Evolutionary conservation across 2,888 invertebrate genomes (phyloP), one percentile per base, ranked within the genome.

Genomic region (Apamea epomidion): DNA sequence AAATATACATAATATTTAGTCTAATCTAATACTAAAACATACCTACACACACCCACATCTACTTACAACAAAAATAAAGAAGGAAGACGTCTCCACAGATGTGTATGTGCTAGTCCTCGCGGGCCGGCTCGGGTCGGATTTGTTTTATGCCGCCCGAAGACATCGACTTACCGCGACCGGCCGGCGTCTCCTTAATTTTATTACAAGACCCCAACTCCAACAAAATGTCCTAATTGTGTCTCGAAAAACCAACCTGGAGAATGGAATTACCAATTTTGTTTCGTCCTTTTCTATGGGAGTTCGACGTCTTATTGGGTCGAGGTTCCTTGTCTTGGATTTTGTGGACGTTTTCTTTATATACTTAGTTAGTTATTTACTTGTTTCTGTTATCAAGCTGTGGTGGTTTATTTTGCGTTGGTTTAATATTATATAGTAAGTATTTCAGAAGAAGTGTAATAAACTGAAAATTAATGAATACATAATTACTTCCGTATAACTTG

Each of bases 131-230:
- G 89, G 91, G 88, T 91, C 93, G 96, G 96, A 96, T 97, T 96
- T 97, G 96, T 97, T 96, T 97, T 96, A 96, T 95, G 95, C 94
- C 93, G 94, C 91, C 92, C 94, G 93, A 95, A 95, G 95, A 95
- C 95, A 93, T 93, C 95, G 96, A 95, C 96, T 95, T 94, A 95
- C 95, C 93, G 94, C 93, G 94, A 93, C 94, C 92, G 93, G 92
- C 93, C 94, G 93, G 94, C 95, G 94, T 94, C 95, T 96, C 94
- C 96, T 96, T 97, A 97, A 97, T 97, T 97, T 97, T 97, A 97
- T 97, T 97, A 97, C 96, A 93, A 91, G 93, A 93, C 93, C 94
- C 94, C 93, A 92, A 94, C 94, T 95, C 87, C 88, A 93, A 95
- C 95, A 94, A 94, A 94, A 94, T 92, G 92, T 94, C 94, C 96